phyloP scores from a whole-genome alignment of 2,113 vertebrate species.

The Apodemus sylvaticus region DNA sequence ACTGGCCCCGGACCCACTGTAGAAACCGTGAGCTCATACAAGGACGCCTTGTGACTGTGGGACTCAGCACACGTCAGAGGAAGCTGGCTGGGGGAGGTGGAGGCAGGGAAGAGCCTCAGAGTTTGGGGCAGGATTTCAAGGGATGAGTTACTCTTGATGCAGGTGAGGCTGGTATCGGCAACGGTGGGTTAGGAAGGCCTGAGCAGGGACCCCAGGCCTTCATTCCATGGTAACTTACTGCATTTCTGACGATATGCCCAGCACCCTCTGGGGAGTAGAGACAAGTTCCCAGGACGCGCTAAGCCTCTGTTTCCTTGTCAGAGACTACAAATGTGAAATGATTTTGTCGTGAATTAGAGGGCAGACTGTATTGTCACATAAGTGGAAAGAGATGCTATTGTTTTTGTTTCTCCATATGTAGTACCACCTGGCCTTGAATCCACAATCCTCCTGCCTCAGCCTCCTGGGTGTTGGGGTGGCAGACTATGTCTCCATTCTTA shows the following conservation, averaged over 20 bases:
- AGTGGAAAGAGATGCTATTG: background rate
- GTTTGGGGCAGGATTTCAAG: background rate
- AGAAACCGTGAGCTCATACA: background rate
- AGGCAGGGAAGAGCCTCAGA: too few relatives aligned
- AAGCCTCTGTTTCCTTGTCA: background rate
- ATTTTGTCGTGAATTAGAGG: background rate
- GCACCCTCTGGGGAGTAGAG: background rate
- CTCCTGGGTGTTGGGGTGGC: background rate
- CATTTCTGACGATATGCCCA: background rate
- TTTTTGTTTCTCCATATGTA: background rate
- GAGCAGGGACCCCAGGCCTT: background rate
- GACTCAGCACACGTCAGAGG: background rate
- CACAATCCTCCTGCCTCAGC: background rate
- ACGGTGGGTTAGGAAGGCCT: background rate
- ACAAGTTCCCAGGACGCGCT: background rate
- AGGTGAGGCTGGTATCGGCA: background rate
- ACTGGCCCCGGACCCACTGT: background rate
- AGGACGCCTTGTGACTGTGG: too few relatives aligned
- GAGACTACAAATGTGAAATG: background rate
- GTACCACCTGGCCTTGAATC: background rate
- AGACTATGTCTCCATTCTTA: background rate
- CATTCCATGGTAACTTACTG: background rate
- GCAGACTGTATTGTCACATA: background rate
- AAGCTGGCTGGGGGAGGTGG: background rate
- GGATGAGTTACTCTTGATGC: background rate